Evolutionary conservation across 2,797 vertebrate genomes (phyloP).

Genomic region (Pygocentrus nattereri): DNA sequence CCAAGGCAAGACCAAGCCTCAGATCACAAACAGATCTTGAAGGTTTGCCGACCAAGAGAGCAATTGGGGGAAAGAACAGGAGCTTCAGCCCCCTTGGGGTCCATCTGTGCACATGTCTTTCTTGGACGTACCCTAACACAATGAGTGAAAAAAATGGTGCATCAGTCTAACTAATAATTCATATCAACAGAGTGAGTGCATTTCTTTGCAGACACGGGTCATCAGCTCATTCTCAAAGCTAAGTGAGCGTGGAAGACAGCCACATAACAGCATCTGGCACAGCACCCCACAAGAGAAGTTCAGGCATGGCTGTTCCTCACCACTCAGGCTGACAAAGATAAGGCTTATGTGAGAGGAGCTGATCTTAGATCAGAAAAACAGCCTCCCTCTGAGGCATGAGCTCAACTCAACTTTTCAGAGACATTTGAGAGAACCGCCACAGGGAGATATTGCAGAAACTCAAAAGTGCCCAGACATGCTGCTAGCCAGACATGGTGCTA

Average conservation of each 20-base stretch:
- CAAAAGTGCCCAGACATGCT: background rate
- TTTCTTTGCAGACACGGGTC: no score
- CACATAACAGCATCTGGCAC: background rate
- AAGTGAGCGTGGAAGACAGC: background rate
- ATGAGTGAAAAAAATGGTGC: background rate
- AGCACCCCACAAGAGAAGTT: background rate
- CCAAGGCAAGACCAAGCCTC: no score
- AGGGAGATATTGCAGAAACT: background rate
- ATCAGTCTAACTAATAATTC: conserved; percentile 19
- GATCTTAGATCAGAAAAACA: conserved; percentile 35
- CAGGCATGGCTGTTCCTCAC: conserved; percentile 1
- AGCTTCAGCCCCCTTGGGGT: no score
- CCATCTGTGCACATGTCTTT: no score
- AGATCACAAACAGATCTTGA: no score
- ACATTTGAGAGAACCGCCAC: background rate
- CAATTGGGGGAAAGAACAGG: no score
- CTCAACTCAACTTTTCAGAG: background rate
- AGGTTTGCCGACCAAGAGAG: no score
- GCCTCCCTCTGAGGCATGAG: background rate
- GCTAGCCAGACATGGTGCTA: background rate
- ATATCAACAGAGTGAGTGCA: background rate
- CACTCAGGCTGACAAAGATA: background rate
- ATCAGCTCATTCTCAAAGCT: background rate
- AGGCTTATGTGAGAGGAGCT: conserved; percentile 3
- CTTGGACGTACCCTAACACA: no score